phyloP scores from a whole-genome alignment of 1,140 invertebrate species.

The Philopotamus ludificatus region DNA sequence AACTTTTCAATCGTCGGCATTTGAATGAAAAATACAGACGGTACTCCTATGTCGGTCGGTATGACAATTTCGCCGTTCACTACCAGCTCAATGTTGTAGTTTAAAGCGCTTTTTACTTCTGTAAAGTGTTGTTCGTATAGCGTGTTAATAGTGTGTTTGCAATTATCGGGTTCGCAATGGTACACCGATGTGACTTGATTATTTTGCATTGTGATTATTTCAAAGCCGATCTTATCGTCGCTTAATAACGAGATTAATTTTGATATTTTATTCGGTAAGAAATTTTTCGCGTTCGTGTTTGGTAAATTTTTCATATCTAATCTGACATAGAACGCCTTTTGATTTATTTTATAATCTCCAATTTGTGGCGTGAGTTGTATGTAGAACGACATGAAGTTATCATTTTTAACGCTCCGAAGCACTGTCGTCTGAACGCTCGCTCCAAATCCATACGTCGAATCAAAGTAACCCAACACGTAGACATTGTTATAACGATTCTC shows the following conservation, averaged over 20 bases:
- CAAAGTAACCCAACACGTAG: slow-evolving; percentile 43
- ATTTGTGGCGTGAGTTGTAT: slow-evolving; percentile 27
- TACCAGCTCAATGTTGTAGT: slow-evolving; percentile 22
- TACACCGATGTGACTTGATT: neutral
- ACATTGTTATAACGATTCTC: no score
- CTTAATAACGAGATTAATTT: no score
- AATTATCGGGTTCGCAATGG: neutral
- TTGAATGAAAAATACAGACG: slow-evolving; percentile 44
- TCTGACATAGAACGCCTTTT: slow-evolving; percentile 11
- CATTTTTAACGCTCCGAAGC: slow-evolving; percentile 15
- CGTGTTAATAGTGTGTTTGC: neutral
- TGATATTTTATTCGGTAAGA: neutral
- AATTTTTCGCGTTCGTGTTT: neutral
- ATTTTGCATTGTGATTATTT: neutral
- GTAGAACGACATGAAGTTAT: slow-evolving; percentile 16
- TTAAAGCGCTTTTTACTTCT: neutral
- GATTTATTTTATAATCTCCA: slow-evolving; percentile 23
- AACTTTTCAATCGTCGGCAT: slow-evolving; percentile 43
- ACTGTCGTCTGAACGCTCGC: slow-evolving; percentile 34
- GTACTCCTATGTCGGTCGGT: slow-evolving; percentile 52
- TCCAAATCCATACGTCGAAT: slow-evolving; percentile 44
- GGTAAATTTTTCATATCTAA: slow-evolving; percentile 25
- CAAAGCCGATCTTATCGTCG: no score
- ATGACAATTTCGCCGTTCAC: slow-evolving; percentile 39
- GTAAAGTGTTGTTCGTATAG: neutral